Base-by-base conservation (phyloP, 2,888 invertebrate genomes). In the Meandrusa payeni region DNA sequence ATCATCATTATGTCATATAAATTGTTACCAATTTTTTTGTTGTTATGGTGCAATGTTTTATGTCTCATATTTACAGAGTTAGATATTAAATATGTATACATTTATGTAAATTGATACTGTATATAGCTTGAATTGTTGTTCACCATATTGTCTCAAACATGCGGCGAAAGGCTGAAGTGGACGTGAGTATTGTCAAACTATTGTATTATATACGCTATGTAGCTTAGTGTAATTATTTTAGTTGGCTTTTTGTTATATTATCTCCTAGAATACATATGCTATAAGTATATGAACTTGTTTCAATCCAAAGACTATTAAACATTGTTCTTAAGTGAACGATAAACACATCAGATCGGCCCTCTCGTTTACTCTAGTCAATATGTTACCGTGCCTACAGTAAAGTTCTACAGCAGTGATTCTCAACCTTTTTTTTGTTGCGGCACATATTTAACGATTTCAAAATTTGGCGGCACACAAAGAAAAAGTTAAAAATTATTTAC, bases 121-220 rank as follows among this genome's bases (percentile, higher is more conserved):
- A 85, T 54, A 82, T 83, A 82, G 83, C 81, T 81, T 79, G 60
- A 55, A 63, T 55, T 62, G 64, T 71, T 70, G 64, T 72, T 70
- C 64, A 77, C 61, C 65, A 62, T 71, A 66, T 62, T 69, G 77
- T 71, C 82, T 71, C 70, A 70, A 76, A 76, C 82, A 81, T 80
- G 89, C 89, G 81, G 82, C 88, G 63, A 69, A 89, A 92, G 92
- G 92, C 91, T 81, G 92, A 92, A 90, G 92, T 93, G 58, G 90
- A 90, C 88, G 92, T 93, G 89, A 93, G 93, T 93, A 90, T 55
- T 49, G 36, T 60, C 7, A 7, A 11, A 15, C 3, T 22, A 12
- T 26, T 15, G 7, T 19, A n/a, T n/a, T n/a, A n/a, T n/a, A n/a
- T n/a, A n/a, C 20, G 6, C 5, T 15, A 24, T 24, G n/a, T 13